Conservation (phyloP, 2,888 invertebrate species). For the Acrobasis repandana region DNA sequence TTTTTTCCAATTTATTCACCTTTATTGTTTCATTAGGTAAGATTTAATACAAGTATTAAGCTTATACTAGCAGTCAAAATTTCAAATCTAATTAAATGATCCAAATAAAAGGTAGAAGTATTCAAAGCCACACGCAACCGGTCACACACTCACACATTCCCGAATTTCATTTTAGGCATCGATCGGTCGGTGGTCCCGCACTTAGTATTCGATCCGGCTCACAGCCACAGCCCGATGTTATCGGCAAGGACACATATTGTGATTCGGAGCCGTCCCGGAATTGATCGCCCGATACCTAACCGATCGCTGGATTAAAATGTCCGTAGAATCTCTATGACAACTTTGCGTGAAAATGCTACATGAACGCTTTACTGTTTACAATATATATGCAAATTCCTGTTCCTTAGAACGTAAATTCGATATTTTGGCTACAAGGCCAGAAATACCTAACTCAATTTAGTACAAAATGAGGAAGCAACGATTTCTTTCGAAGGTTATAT, state of each 20-base stretch:
- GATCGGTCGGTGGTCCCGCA: slow-evolving; percentile 69
- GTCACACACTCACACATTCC: slow-evolving; percentile 35
- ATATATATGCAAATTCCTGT: slow-evolving; percentile 46
- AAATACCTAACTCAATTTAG: background rate
- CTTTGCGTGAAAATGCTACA: slow-evolving; percentile 56
- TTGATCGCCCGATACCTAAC: slow-evolving; percentile 68
- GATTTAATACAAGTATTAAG: background rate
- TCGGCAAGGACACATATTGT: slow-evolving; percentile 75
- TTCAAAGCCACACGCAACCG: slow-evolving; percentile 22
- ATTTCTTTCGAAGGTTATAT: background rate
- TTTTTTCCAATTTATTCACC: background rate
- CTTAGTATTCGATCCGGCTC: slow-evolving; percentile 69
- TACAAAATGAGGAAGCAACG: background rate
- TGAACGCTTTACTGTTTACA: slow-evolving; percentile 52
- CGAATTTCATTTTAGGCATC: slow-evolving; percentile 39
- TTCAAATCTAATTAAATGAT: slow-evolving; percentile 9
- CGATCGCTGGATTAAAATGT: slow-evolving; percentile 67
- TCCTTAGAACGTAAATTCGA: slow-evolving; percentile 16
- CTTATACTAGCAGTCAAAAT: slow-evolving; percentile 6
- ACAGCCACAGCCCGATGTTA: slow-evolving; percentile 54
- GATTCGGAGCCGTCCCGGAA: slow-evolving; percentile 70
- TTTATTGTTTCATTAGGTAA: background rate
- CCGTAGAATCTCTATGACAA: slow-evolving; percentile 41
- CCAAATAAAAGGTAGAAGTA: background rate
- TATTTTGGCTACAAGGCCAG: background rate